Percentiles rank a stretch among this genome's conserved stretches.
Evolutionary conservation across 2,797 vertebrate species (phyloP).

Genomic region (Crax fasciolata): DNA sequence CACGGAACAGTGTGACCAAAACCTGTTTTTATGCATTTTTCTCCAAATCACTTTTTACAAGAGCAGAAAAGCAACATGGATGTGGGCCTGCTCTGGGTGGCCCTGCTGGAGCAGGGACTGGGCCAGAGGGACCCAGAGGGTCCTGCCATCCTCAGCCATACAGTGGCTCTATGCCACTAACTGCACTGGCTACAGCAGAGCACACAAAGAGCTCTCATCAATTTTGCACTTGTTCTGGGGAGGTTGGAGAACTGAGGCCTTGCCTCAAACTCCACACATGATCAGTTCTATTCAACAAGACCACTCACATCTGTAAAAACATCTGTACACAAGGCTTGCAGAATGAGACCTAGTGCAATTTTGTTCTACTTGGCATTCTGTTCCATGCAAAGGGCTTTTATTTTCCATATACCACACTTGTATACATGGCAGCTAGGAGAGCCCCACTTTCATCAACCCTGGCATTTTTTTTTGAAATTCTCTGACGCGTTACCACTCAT

Average conservation of each 20-base stretch:
- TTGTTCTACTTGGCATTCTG: not conserved
- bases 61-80: not conserved
- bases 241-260: not conserved
- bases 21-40: not conserved
- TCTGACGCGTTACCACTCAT: not conserved
- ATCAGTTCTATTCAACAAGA: not conserved
- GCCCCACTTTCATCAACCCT: not conserved
- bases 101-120: not conserved
- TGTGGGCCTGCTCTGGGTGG: not conserved
- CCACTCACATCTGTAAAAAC: not conserved
- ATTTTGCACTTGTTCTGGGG: not conserved
- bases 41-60: not conserved
- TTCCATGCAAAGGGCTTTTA: not conserved
- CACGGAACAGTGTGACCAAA: not conserved
- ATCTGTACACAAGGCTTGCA: not conserved
- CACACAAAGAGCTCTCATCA: not conserved
- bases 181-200: not conserved
- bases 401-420: not conserved
- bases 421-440: slow-evolving; percentile 20
- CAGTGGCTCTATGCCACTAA: too few relatives aligned
- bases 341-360: not conserved
- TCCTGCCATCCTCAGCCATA: not conserved
- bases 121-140: not conserved
- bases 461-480: not conserved
- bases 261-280: not conserved